Conservation (phyloP, 2,113 vertebrate genomes). For the Baryphthengus martii region DNA sequence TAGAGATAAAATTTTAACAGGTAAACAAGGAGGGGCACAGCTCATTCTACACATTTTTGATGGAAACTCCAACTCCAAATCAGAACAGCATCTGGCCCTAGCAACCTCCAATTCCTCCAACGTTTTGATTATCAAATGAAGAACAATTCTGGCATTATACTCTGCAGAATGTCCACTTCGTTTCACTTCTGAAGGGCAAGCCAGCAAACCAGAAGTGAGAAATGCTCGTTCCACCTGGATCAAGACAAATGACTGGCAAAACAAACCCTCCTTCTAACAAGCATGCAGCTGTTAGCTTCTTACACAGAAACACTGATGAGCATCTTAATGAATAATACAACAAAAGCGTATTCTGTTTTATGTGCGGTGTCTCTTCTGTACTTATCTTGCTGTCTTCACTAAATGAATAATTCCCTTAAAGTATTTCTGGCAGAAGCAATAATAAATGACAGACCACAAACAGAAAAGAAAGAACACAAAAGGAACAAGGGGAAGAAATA, state of each 20-base stretch:
- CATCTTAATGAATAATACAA: slow-evolving; percentile 44
- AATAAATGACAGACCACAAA: slow-evolving; percentile 18
- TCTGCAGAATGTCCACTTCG: background rate
- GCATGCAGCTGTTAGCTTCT: background rate
- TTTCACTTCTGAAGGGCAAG: background rate
- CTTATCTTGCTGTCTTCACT: background rate
- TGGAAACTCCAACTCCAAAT: background rate
- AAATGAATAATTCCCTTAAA: slow-evolving; percentile 46
- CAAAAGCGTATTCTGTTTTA: slow-evolving; percentile 13
- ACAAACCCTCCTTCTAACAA: background rate
- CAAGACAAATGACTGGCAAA: background rate
- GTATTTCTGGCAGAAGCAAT: background rate
- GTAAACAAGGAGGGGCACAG: background rate
- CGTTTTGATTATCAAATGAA: background rate
- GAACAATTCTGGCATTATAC: background rate
- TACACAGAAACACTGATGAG: background rate
- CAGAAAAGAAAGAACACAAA: background rate
- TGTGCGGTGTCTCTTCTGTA: background rate
- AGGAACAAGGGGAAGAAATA: background rate
- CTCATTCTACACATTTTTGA: background rate
- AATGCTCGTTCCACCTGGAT: background rate
- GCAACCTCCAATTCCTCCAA: background rate
- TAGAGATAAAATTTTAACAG: background rate
- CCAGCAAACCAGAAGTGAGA: background rate
- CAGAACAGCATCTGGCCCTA: background rate